A percentile compares a stretch with the other conserved stretches of the same genome.
These are phyloP conservation scores for Dichetophora obliterata DNA, from an alignment of 2,888 invertebrate genomes.

Conservation along the genomic window DNA sequence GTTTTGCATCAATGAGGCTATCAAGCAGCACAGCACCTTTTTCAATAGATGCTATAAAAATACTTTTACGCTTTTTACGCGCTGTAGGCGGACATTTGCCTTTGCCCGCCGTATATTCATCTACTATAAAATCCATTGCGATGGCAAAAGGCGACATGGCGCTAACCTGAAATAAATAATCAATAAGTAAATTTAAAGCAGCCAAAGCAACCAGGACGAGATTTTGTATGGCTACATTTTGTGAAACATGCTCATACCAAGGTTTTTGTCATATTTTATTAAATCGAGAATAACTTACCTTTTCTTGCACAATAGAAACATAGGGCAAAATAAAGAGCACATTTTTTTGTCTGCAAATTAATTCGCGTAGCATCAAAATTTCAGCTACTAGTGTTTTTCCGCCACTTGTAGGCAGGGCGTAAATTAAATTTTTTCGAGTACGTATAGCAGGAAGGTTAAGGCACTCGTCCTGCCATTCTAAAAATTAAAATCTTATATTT, in stretches of 20 bases:
- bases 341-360: slow-evolving; percentile 84
- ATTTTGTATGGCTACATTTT: too few relatives aligned
- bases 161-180: slow-evolving; percentile 55
- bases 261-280: background rate
- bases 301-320: slow-evolving; percentile 97
- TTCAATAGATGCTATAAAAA: slow-evolving; percentile 95
- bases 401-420: slow-evolving; percentile 95
- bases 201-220: background rate
- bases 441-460: slow-evolving; percentile 81
- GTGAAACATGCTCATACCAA: background rate
- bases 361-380: slow-evolving; percentile 89
- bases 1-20: slow-evolving; percentile 83
- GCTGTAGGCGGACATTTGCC: slow-evolving; percentile 90
- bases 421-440: slow-evolving; percentile 84
- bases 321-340: slow-evolving; percentile 92
- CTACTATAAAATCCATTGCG: slow-evolving; percentile 87
- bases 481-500: slow-evolving; percentile 43
- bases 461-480: slow-evolving; percentile 97
- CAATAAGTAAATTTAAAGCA: background rate
- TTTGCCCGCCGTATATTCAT: slow-evolving; percentile 95
- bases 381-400: slow-evolving; percentile 98
- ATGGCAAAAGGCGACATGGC: slow-evolving; percentile 87
- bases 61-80: slow-evolving; percentile 79
- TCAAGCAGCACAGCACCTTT: slow-evolving; percentile 89
- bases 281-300: slow-evolving; percentile 74